Conservation (phyloP, 2,113 vertebrate genomes). For the Sander lucioperca region DNA sequence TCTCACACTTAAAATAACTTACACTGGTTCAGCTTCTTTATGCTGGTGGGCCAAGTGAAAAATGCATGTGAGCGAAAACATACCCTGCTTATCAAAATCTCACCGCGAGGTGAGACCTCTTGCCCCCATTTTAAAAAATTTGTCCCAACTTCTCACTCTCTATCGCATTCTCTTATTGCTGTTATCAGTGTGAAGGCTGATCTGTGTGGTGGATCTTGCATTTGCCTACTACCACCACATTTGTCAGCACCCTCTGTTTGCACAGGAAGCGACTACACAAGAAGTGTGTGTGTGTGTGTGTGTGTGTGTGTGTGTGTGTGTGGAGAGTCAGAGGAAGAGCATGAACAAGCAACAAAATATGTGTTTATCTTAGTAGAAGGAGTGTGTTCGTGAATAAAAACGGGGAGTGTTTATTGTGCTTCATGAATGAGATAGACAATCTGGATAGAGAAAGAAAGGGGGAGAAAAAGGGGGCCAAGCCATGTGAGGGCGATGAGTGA, state of each 20-base stretch:
- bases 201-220: constrained; percentile 20
- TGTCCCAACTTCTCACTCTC: neutral
- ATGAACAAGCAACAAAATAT: constrained; percentile 44
- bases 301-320: neutral
- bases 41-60: constrained; percentile 28
- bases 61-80: constrained; percentile 51
- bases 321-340: constrained; percentile 25
- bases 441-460: constrained; percentile 35
- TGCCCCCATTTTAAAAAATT: constrained; percentile 3
- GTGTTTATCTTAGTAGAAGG: constrained; percentile 49
- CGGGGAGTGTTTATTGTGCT: constrained; percentile 65
- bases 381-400: constrained; percentile 57
- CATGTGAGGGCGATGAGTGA: constrained; percentile 68
- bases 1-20: constrained; percentile 77
- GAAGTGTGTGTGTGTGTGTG: neutral
- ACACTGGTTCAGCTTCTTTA: constrained; percentile 15
- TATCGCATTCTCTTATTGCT: constrained; percentile 3
- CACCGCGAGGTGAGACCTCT: constrained; percentile 41
- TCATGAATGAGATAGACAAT: constrained; percentile 54
- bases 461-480: neutral
- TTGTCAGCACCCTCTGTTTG: constrained; percentile 67
- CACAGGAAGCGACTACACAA: too few relatives aligned
- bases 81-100: constrained; percentile 62
- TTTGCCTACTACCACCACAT: constrained; percentile 56
- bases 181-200: constrained; percentile 21